A percentile compares a stretch with the other conserved stretches of the same genome.
Conservation (phyloP, 2,888 invertebrate species). For the Pimpla rufipes region DNA sequence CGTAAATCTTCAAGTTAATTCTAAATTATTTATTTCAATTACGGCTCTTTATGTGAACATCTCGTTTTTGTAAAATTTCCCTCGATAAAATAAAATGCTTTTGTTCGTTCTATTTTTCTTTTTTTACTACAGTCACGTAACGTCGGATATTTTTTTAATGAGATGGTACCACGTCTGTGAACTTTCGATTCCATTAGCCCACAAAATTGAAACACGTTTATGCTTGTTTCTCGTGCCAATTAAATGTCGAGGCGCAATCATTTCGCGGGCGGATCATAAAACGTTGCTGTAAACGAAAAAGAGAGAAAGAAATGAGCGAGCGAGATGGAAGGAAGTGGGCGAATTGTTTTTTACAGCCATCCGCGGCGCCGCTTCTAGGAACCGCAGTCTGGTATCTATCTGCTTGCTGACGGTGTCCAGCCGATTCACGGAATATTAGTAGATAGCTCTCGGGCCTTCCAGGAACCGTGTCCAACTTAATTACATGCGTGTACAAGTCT, state of each 20-base stretch:
- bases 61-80: too few species aligned
- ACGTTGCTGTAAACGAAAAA: constrained; percentile 18
- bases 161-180: neutral
- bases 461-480: constrained; percentile 77
- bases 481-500: constrained; percentile 77
- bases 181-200: neutral
- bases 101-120: neutral
- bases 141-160: neutral
- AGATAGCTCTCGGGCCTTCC: constrained; percentile 74
- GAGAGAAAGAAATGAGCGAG: constrained; percentile 11
- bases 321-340: constrained; percentile 54
- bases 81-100: too few species aligned
- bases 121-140: neutral
- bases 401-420: constrained; percentile 42
- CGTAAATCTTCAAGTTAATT: too few species aligned
- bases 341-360: constrained; percentile 49
- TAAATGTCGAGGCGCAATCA: constrained; percentile 54
- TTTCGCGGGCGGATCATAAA: constrained; percentile 53
- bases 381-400: constrained; percentile 56
- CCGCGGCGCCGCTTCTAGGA: constrained; percentile 60
- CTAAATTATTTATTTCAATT: too few species aligned
- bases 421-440: constrained; percentile 70
- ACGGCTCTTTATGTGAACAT: too few species aligned
- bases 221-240: constrained; percentile 51
- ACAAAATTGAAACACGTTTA: constrained; percentile 48